These are phyloP conservation scores for Mesorhabditis belari DNA, from an alignment of 2,888 invertebrate species.

Conservation along the genomic window DNA sequence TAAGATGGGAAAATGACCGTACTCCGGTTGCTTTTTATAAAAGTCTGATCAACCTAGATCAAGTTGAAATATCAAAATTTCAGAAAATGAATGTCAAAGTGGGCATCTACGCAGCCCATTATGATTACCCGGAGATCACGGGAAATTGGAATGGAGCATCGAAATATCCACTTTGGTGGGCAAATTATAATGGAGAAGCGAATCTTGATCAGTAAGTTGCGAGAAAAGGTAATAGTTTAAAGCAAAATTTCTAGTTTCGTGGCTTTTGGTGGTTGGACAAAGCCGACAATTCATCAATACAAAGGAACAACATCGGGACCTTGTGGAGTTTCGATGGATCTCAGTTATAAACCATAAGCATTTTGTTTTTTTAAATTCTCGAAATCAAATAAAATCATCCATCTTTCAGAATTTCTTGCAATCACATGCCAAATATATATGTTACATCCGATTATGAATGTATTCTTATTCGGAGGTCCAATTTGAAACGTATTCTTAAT, in stretches of 20 bases:
- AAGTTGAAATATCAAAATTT: no score
- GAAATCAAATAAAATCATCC: no score
- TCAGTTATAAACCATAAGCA: background rate
- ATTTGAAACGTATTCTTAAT: no score
- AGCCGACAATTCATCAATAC: constrained; percentile 1
- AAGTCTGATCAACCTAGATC: background rate
- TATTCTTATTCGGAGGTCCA: no score
- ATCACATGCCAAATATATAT: no score
- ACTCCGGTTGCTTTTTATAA: background rate
- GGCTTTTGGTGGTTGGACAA: constrained; percentile 1
- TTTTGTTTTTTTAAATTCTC: background rate
- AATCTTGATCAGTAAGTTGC: background rate
- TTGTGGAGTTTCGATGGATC: constrained; percentile 1
- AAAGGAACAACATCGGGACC: background rate
- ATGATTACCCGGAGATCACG: constrained; percentile 33
- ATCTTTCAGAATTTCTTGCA: no score
- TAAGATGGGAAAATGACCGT: background rate
- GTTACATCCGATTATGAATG: no score
- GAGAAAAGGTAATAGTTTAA: background rate
- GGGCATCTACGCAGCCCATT: constrained; percentile 33
- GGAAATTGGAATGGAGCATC: constrained; percentile 24
- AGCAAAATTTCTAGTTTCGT: background rate
- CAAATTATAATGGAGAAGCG: constrained; percentile 26
- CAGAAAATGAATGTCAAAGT: constrained; percentile 8
- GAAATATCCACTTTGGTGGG: constrained; percentile 32